A percentile compares a stretch with the other conserved stretches of the same genome.
Evolutionary conservation across 2,797 vertebrate genomes (phyloP).

Genomic region (Peromyscus eremicus): DNA sequence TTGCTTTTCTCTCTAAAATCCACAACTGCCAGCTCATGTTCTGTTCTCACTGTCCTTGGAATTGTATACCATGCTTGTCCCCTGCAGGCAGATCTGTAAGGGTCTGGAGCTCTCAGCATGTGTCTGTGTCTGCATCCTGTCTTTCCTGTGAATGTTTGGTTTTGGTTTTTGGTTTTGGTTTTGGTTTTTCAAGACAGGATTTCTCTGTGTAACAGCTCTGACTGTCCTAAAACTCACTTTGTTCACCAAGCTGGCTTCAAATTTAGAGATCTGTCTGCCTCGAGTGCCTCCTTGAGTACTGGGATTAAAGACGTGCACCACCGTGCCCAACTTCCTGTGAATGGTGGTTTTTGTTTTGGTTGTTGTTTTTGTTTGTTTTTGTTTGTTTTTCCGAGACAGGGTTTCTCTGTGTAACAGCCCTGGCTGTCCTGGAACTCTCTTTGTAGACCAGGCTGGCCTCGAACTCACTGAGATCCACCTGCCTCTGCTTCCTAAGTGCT

Average conservation of each 20-base stretch:
- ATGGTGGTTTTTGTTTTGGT: background rate
- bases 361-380: too few species aligned
- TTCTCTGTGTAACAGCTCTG: background rate
- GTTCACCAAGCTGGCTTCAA: background rate
- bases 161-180: background rate
- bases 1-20: background rate
- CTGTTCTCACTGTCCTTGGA: fast-evolving
- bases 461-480: background rate
- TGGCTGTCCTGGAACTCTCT: background rate
- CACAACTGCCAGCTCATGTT: fast-evolving
- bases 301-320: too few species aligned
- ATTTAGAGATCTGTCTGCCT: background rate
- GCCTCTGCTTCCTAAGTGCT: background rate
- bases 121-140: too few species aligned
- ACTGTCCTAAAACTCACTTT: background rate
- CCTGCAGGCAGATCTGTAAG: fast-evolving
- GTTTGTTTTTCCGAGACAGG: background rate
- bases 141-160: background rate
- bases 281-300: background rate
- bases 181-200: background rate
- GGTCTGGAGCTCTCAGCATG: fast-evolving
- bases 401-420: background rate
- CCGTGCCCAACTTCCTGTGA: background rate
- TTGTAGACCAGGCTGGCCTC: background rate
- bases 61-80: background rate